Evolutionary conservation across 2,888 invertebrate genomes (phyloP).

Genomic region (Drosophila diplacantha): DNA sequence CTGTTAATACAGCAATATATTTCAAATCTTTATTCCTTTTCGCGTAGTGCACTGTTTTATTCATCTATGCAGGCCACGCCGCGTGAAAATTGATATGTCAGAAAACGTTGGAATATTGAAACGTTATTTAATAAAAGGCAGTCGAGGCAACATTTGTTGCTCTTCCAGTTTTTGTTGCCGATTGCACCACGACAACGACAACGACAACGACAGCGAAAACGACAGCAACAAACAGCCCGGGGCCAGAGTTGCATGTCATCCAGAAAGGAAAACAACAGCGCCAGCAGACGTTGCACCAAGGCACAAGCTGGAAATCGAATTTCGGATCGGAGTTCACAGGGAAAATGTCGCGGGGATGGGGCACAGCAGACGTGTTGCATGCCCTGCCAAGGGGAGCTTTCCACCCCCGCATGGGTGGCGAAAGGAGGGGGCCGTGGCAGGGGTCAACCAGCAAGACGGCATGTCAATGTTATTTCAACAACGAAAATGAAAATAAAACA

Average conservation of each 20-base stretch:
- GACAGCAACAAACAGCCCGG: constrained; percentile 48
- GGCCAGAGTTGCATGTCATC: constrained; percentile 69
- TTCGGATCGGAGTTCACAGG: constrained; percentile 37
- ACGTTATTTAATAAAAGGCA: constrained; percentile 70
- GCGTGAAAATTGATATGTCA: constrained; percentile 70
- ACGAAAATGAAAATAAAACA: constrained; percentile 56
- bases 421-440: constrained; percentile 3
- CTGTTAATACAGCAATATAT: background rate
- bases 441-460: constrained; percentile 53
- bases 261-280: constrained; percentile 43
- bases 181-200: constrained; percentile 56
- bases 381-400: constrained; percentile 19
- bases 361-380: constrained; percentile 36
- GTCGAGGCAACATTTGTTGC: constrained; percentile 53
- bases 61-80: constrained; percentile 41
- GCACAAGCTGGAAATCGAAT: constrained; percentile 67
- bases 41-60: constrained; percentile 17
- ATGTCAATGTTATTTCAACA: constrained; percentile 71
- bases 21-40: background rate
- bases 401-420: constrained; percentile 19
- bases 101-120: constrained; percentile 70
- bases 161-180: constrained; percentile 39
- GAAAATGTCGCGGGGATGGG: constrained; percentile 4
- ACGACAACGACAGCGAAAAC: constrained; percentile 29
- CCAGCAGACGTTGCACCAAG: constrained; percentile 62